These are phyloP conservation scores for Montipora efflorescens DNA, from an alignment of 64 coral and sea anemone species.

Conservation along the genomic window DNA sequence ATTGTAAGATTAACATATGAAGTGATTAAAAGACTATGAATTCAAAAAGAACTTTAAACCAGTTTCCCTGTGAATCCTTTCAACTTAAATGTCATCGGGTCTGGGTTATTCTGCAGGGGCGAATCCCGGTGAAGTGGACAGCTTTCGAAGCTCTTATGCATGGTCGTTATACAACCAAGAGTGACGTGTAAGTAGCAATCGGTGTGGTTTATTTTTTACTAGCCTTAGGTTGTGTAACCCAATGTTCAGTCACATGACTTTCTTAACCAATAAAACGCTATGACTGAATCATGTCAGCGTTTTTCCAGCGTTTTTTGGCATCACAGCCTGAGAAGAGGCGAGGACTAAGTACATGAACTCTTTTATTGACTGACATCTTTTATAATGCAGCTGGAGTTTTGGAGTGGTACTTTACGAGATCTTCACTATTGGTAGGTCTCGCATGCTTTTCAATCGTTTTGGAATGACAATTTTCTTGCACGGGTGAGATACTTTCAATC, in stretches of 20 bases:
- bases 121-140: constrained; percentile 71
- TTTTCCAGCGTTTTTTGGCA: neutral
- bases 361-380: neutral
- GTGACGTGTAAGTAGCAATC: constrained; percentile 55
- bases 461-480: too few relatives aligned
- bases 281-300: too few relatives aligned
- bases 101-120: neutral
- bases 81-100: too few relatives aligned
- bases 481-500: too few relatives aligned
- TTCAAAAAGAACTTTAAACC: too few relatives aligned
- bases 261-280: too few relatives aligned
- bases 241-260: too few relatives aligned
- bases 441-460: too few relatives aligned
- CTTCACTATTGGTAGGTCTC: constrained; percentile 57
- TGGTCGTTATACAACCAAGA: constrained; percentile 48
- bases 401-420: constrained; percentile 70
- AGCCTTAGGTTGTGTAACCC: neutral
- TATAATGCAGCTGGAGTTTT: constrained; percentile 61
- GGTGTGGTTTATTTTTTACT: neutral
- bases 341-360: neutral
- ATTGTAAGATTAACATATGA: too few relatives aligned
- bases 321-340: too few relatives aligned
- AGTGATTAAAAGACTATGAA: too few relatives aligned
- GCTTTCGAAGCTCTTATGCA: constrained; percentile 51
- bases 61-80: too few relatives aligned